phyloP scores from a whole-genome alignment of 1,140 invertebrate species.

The Scylla paramamosain region DNA sequence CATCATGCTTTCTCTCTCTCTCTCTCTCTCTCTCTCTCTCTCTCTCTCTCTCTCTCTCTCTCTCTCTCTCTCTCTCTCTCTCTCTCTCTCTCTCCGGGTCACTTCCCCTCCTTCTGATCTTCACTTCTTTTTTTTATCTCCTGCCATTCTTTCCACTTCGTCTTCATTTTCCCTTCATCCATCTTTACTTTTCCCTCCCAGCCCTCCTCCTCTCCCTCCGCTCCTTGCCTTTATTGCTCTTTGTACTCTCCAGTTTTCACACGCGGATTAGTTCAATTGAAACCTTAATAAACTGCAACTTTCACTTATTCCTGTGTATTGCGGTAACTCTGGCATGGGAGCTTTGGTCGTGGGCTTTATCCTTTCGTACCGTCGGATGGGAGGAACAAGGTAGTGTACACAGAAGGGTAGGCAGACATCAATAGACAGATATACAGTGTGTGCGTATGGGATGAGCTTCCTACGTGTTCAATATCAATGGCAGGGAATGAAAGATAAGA shows the following conservation, averaged over 20 bases:
- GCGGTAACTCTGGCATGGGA: too few species aligned
- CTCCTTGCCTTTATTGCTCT: neutral
- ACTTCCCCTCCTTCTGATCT: neutral
- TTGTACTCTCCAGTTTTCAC: neutral
- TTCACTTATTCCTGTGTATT: too few species aligned
- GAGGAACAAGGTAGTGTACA: too few species aligned
- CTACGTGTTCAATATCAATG: too few species aligned
- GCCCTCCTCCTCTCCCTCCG: neutral
- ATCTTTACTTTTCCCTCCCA: neutral
- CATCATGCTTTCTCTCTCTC: neutral
- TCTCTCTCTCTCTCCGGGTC: neutral
- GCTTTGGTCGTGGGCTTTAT: too few species aligned
- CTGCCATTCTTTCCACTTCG: neutral
- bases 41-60: conserved; percentile 11
- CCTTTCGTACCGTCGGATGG: too few species aligned
- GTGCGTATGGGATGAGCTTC: too few species aligned
- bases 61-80: neutral
- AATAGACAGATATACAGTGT: too few species aligned
- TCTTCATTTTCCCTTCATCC: conserved; percentile 1
- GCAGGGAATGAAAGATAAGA: too few species aligned
- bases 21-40: neutral
- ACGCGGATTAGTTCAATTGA: neutral
- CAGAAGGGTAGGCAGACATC: too few species aligned
- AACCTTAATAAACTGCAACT: neutral
- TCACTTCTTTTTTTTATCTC: neutral